Conservation (phyloP, 2,797 vertebrate genomes). For the Gallinago solitaria region DNA sequence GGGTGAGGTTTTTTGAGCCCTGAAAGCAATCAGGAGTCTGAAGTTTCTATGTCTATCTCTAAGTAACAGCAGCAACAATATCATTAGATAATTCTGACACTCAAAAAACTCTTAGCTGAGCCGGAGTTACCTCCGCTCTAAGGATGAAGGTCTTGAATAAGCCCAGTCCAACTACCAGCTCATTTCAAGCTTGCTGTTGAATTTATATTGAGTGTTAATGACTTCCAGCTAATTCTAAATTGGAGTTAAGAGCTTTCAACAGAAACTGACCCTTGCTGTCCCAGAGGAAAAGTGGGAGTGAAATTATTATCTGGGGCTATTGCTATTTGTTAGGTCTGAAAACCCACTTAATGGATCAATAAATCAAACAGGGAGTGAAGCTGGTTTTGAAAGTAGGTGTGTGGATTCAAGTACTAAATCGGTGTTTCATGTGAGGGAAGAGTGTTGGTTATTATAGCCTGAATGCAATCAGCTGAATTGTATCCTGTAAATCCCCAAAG, state of each 20-base stretch:
- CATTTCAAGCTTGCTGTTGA: neutral
- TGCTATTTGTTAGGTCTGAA: conserved; percentile 25
- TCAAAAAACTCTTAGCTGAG: neutral
- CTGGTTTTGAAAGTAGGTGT: neutral
- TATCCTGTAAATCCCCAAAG: neutral
- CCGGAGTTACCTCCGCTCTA: neutral
- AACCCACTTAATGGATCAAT: conserved; percentile 3
- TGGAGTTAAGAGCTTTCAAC: neutral
- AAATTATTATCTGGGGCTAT: conserved; percentile 6
- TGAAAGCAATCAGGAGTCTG: neutral
- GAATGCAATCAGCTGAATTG: conserved; percentile 2
- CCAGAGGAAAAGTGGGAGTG: neutral
- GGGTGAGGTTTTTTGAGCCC: neutral
- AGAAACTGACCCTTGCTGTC: conserved; percentile 17
- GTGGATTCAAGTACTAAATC: neutral
- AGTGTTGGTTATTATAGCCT: neutral
- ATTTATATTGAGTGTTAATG: conserved; percentile 37
- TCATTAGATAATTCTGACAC: neutral
- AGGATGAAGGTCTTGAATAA: neutral
- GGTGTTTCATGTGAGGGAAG: neutral
- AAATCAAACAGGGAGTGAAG: conserved; percentile 19
- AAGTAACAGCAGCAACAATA: neutral
- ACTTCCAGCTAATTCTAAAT: conserved; percentile 36
- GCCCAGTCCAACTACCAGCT: neutral
- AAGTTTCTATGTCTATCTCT: neutral